Conservation (phyloP, 2,113 vertebrate genomes). For the Anguilla japonica region DNA sequence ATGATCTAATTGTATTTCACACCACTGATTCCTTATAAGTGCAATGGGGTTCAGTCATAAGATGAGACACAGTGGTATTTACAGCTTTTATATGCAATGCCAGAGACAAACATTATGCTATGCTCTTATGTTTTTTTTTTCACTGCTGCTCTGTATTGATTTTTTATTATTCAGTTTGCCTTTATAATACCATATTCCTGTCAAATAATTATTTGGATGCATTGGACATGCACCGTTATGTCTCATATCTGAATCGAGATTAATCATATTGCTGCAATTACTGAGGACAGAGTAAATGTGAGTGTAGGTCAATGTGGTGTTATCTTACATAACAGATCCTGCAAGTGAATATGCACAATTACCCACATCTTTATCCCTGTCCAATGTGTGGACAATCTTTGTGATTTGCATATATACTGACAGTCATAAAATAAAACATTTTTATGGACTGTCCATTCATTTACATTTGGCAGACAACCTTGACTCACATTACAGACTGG, state of each 20-base stretch:
- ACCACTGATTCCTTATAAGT: background rate
- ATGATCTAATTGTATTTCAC: background rate
- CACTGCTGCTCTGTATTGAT: background rate
- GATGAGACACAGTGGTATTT: background rate
- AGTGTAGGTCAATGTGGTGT: background rate
- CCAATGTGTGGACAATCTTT: background rate
- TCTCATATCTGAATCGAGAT: background rate
- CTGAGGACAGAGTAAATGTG: background rate
- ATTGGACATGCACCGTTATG: background rate
- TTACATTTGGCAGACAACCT: background rate
- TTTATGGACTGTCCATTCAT: background rate
- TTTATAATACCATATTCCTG: background rate
- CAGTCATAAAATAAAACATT: background rate
- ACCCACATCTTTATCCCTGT: background rate
- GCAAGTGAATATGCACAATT: background rate
- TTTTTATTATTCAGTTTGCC: background rate
- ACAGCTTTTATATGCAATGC: background rate
- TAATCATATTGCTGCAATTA: background rate
- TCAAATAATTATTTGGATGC: background rate
- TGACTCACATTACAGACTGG: background rate
- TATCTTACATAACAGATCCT: constrained; percentile 7
- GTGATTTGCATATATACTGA: background rate
- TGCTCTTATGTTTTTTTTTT: background rate
- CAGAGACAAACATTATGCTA: background rate
- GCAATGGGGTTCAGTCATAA: background rate